Conservation (phyloP, 2,797 vertebrate species). For the Falco berigora region DNA sequence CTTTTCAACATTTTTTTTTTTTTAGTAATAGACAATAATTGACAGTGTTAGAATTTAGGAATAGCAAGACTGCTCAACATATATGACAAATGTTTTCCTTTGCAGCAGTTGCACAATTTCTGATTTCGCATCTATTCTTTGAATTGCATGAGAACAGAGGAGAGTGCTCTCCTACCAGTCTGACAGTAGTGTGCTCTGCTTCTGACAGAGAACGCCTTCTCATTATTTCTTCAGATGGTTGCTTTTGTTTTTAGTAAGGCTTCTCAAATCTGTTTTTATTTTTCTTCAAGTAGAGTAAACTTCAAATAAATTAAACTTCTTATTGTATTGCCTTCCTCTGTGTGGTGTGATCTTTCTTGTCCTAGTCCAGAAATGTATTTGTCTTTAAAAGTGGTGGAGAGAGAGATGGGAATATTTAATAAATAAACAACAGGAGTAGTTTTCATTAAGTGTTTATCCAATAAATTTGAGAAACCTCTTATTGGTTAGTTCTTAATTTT, state of each 20-base stretch:
- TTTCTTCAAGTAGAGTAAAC: background rate
- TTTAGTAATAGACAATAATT: background rate
- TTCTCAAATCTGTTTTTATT: background rate
- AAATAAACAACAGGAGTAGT: background rate
- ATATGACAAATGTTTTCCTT: background rate
- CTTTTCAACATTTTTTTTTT: background rate
- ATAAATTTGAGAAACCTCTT: background rate
- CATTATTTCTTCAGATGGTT: background rate
- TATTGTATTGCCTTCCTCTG: rapidly evolving
- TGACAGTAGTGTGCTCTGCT: background rate
- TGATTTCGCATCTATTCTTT: background rate
- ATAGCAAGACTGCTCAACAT: rapidly evolving
- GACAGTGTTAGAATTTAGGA: background rate
- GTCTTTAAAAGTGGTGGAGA: background rate
- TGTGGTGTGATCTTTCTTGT: background rate
- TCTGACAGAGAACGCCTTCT: background rate
- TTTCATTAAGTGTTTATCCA: background rate
- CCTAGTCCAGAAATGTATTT: background rate
- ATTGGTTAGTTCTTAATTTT: background rate
- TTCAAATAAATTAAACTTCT: background rate
- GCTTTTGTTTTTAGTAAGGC: background rate
- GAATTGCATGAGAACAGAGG: background rate
- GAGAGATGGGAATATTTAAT: background rate
- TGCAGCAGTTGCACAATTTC: background rate
- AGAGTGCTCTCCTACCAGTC: background rate